These are phyloP conservation scores for Arion vulgaris DNA, from an alignment of 1,140 invertebrate genomes.

Conservation along the genomic window DNA sequence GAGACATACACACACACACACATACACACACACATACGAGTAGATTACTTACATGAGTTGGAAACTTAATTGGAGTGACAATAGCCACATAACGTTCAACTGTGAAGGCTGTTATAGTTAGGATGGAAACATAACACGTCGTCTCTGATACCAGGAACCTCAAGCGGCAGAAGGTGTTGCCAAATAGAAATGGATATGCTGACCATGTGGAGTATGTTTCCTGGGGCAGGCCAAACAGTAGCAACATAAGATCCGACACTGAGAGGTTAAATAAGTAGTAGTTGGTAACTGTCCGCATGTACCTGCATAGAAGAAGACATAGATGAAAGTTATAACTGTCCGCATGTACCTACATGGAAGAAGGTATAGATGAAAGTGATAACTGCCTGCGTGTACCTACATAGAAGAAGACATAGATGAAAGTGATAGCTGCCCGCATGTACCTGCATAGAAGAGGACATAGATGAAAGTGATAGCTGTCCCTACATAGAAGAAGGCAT, in stretches of 20 bases:
- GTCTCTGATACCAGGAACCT: constrained; percentile 88
- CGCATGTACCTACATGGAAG: constrained; percentile 28
- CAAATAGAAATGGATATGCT: constrained; percentile 89
- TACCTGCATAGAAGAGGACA: constrained; percentile 10
- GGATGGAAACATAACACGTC: constrained; percentile 77
- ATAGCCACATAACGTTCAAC: constrained; percentile 71
- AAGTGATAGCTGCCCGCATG: constrained; percentile 60
- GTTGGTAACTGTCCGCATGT: constrained; percentile 76
- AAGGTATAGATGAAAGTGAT: constrained; percentile 47
- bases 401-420: not conserved
- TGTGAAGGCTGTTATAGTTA: constrained; percentile 72
- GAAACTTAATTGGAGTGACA: constrained; percentile 65
- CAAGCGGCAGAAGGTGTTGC: constrained; percentile 86
- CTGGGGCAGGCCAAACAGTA: constrained; percentile 83
- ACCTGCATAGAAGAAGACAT: not conserved
- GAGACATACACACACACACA: too few species aligned
- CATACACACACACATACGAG: too few species aligned
- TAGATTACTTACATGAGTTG: constrained; percentile 45
- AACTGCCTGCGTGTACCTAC: constrained; percentile 53
- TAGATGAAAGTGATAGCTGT: not conserved
- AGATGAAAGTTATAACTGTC: constrained; percentile 60
- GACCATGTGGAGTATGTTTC: constrained; percentile 91
- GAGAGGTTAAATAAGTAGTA: constrained; percentile 94
- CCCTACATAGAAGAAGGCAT: not conserved
- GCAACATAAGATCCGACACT: constrained; percentile 89